Evolutionary conservation across 2,113 vertebrate genomes (phyloP).

Genomic region (Epinephelus fuscoguttatus): DNA sequence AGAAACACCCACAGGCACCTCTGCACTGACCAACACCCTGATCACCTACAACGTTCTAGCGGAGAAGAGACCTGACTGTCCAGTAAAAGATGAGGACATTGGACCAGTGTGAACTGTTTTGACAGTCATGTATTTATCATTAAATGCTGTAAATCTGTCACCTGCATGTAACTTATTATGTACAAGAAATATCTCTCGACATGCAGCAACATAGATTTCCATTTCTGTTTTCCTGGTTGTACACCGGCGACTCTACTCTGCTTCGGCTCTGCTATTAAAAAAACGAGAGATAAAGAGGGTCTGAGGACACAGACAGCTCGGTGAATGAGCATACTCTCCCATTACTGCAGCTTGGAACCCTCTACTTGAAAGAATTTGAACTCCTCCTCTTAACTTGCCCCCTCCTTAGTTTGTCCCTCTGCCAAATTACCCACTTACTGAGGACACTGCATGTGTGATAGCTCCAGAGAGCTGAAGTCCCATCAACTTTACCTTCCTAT

Average conservation of each 20-base stretch:
- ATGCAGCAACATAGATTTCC: constrained; percentile 4
- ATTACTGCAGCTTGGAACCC: constrained; percentile 41
- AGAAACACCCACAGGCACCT: too few relatives aligned
- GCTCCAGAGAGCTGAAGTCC: constrained; percentile 22
- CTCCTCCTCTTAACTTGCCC: constrained; percentile 49
- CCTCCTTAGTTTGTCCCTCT: constrained; percentile 37
- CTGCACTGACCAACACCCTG: background rate
- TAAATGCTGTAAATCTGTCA: background rate
- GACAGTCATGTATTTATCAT: background rate
- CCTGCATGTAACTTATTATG: background rate
- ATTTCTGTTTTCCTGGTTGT: constrained; percentile 18
- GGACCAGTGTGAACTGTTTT: background rate
- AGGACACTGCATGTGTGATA: constrained; percentile 28
- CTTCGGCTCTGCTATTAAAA: constrained; percentile 1
- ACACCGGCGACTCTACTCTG: background rate
- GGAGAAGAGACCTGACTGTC: background rate
- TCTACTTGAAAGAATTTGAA: constrained; percentile 55
- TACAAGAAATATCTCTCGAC: background rate
- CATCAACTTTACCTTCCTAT: background rate
- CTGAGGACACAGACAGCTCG: constrained; percentile 27
- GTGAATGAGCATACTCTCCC: constrained; percentile 32
- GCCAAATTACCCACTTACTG: constrained; percentile 63
- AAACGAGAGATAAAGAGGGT: constrained; percentile 21
- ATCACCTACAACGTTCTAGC: background rate
- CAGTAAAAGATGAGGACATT: background rate